Base-by-base conservation (phyloP, 1,140 invertebrate species). In the Ooceraea biroi region DNA sequence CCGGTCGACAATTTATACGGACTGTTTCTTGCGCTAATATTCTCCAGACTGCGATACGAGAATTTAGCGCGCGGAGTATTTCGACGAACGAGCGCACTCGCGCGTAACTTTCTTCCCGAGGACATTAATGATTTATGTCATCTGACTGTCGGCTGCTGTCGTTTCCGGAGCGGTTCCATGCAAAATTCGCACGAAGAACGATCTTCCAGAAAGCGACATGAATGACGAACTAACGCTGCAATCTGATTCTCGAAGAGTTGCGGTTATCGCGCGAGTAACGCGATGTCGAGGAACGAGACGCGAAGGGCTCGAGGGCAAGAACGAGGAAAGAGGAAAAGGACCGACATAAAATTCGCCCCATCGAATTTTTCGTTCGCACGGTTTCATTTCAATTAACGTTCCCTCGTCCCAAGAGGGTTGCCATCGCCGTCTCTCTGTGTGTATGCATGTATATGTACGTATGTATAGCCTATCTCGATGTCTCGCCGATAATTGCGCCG, bases 351-450 rank as follows among this genome's bases (percentile, higher is more conserved):
- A 88, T 68, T 85, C 60, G 84, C 84, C 69, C 89, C 82, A 89
- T 85, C 83, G 87, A 91, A 90, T 91, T 91, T 89, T 91, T 91
- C 90, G 90, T 92, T 92, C 91, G 91, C 91, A 92, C 91, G 90
- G 91, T 92, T 91, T 92, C 91, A 91, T 92, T 92, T 92, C 89
- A 91, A 92, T 92, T 92, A 91, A 91, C 90, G 89, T 89, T 84
- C 90, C 83, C 90, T 82, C 80, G 83, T 85, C 83, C 66, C 77
- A 61, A 50, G 77, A 85, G 87, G 86, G 85, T 85, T 68, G 68
- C 50, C 65, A 63, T 60, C 69, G 61, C 19, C 50, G 41, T 46
- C 25, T n/a, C 22, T 78, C 12, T 78, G 5, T 58, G 11, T 66
- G 22, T 66, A 30, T 30, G 25, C 1, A 25, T 50, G 14, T 68